phyloP scores from a whole-genome alignment of 2,113 vertebrate genomes.

The Apaloderma vittatum region DNA sequence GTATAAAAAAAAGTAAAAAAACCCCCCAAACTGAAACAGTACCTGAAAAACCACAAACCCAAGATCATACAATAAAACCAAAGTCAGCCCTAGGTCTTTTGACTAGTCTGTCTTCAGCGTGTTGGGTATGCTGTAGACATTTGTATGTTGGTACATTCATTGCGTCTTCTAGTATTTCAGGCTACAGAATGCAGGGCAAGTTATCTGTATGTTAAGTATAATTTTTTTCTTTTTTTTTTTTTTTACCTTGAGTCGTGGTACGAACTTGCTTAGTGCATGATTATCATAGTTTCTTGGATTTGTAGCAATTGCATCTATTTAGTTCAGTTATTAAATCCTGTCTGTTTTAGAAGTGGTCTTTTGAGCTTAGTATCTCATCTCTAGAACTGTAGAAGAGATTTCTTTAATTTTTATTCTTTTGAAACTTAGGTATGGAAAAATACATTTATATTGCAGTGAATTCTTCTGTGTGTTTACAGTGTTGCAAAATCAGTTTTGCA shows the following conservation, averaged over 20 bases:
- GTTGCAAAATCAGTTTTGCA: neutral
- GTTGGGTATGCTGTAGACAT: neutral
- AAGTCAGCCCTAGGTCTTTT: neutral
- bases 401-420: neutral
- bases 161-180: neutral
- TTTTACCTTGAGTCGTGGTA: neutral
- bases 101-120: neutral
- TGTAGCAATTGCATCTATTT: neutral
- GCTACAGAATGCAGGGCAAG: neutral
- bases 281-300: neutral
- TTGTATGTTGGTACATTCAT: neutral
- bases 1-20: neutral
- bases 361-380: neutral
- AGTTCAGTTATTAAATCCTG: neutral
- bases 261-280: neutral
- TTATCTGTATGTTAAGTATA: neutral
- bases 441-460: neutral
- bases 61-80: too few relatives aligned
- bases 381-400: neutral
- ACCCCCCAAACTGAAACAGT: neutral
- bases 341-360: neutral
- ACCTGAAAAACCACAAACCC: too few relatives aligned
- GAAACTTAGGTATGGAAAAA: neutral
- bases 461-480: neutral
- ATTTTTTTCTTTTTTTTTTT: neutral